Conservation (phyloP, 2,888 invertebrate genomes). For the Drosophila atripex region DNA sequence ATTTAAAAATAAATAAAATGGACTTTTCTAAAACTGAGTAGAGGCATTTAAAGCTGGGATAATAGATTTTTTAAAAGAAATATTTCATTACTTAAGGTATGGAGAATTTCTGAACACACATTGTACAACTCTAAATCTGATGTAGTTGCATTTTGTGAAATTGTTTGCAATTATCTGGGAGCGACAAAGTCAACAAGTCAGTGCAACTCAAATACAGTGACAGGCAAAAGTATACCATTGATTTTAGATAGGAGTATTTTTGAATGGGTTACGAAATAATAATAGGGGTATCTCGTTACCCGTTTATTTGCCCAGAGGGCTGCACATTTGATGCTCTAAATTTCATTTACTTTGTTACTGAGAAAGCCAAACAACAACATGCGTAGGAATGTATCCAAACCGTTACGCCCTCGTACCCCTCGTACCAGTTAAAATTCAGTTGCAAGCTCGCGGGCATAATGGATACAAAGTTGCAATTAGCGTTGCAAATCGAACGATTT, state of each 20-base stretch:
- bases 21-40: too few species aligned
- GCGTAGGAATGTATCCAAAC: constrained; percentile 30
- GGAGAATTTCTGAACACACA: too few species aligned
- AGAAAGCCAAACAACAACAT: constrained; percentile 26
- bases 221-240: constrained; percentile 26
- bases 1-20: too few species aligned
- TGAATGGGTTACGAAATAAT: neutral
- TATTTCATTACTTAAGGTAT: too few species aligned
- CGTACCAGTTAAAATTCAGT: neutral
- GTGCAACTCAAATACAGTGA: constrained; percentile 59
- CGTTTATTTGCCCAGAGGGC: constrained; percentile 13
- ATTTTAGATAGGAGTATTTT: neutral
- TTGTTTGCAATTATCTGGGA: constrained; percentile 76
- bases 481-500: constrained; percentile 60
- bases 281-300: constrained; percentile 5
- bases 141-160: constrained; percentile 55
- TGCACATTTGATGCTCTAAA: constrained; percentile 34
- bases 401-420: neutral
- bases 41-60: too few species aligned
- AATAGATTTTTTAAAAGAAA: too few species aligned
- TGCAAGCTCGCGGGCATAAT: constrained; percentile 41
- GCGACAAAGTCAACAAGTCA: constrained; percentile 76
- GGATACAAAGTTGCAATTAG: constrained; percentile 68
- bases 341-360: constrained; percentile 53
- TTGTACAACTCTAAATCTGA: too few species aligned